Evolutionary conservation across 2,113 vertebrate genomes (phyloP), one percentile per base, ranked within the genome.

Genomic region (Chaenogobius annularis): DNA sequence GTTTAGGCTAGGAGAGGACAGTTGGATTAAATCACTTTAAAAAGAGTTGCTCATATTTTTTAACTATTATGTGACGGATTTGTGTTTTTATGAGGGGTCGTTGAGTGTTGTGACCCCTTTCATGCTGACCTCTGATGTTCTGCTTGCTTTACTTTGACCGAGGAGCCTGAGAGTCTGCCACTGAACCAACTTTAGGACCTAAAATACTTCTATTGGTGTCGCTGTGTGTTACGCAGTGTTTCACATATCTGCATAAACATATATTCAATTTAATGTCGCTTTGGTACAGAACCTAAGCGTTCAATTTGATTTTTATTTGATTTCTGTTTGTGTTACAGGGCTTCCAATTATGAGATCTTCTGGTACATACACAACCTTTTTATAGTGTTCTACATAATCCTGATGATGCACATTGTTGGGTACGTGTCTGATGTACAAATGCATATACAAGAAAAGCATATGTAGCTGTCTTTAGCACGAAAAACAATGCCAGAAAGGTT

Each of bases 341-440:
- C 96, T 78, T 96, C 94, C 80, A 96, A 94, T 82, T 99, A 98
- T 91, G 95, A 98, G 88, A 95, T 99, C 88, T 99, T 99, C 93
- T 98, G 96, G 96, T 98, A 98, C 74, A 98, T 96, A 47, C 98
- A 99, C 91, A 98, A 96, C 88, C 96, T 98, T 87, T 99, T 97
- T 91, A 96, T 98, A 76, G 83, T 97, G 76, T 99, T 99, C 93
- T 99, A 98, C 88, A 79, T 97, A 83, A 91, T 98, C 79, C 94
- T 99, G 69, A 93, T 98, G 90, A 81, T 97, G 70, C 97, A 99
- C 83, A 96, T 95, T 84, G 93, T 95, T 43, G 96, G 97, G 98
- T 99, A 95, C 88, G 96, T 90, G 10, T 56, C 11, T 2, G 7
- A 10, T 2, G 56, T 48, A 3, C 37, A 40, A 5, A 4, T 68